phyloP scores from a whole-genome alignment of 2,797 vertebrate genomes.

The Zenarchopterus dispar region DNA sequence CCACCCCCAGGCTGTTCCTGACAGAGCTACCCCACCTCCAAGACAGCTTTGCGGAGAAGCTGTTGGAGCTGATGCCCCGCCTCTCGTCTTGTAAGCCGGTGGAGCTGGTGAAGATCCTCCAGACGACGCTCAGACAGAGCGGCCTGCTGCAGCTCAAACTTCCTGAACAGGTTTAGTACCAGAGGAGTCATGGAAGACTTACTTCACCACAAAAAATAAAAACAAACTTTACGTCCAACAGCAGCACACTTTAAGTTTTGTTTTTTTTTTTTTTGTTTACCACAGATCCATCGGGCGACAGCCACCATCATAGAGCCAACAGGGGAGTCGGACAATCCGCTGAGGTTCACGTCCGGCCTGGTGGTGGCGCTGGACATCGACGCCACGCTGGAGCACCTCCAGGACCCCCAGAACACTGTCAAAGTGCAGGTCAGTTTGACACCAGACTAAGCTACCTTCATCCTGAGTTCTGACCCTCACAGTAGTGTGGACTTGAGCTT shows the following conservation, averaged over 20 bases:
- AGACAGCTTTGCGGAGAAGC: conserved; percentile 93
- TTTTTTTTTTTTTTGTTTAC: no score
- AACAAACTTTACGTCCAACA: no score
- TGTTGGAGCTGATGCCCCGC: conserved; percentile 92
- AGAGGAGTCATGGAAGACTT: no score
- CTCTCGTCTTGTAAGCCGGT: conserved; percentile 89
- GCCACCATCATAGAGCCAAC: conserved; percentile 95
- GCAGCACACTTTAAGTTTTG: background rate
- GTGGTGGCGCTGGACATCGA: conserved; percentile 94
- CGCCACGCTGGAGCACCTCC: conserved; percentile 92
- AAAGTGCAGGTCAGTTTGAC: conserved; percentile 89
- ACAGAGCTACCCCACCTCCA: conserved; percentile 92
- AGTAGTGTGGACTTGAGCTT: no score
- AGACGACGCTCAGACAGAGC: conserved; percentile 90
- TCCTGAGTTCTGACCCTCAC: no score
- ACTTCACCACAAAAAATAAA: no score
- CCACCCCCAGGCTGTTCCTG: conserved; percentile 85
- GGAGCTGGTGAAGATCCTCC: conserved; percentile 94
- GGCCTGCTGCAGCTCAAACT: conserved; percentile 89
- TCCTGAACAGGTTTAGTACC: conserved; percentile 85
- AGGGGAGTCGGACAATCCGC: conserved; percentile 94
- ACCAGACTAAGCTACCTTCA: no score
- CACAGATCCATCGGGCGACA: conserved; percentile 89
- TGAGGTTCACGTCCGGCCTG: conserved; percentile 92
- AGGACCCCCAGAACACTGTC: conserved; percentile 90